A percentile compares a stretch with the other conserved stretches of the same genome.
These are phyloP conservation scores for Mesoclemmys tuberculata DNA, from an alignment of 2,113 vertebrate species.

Conservation along the genomic window DNA sequence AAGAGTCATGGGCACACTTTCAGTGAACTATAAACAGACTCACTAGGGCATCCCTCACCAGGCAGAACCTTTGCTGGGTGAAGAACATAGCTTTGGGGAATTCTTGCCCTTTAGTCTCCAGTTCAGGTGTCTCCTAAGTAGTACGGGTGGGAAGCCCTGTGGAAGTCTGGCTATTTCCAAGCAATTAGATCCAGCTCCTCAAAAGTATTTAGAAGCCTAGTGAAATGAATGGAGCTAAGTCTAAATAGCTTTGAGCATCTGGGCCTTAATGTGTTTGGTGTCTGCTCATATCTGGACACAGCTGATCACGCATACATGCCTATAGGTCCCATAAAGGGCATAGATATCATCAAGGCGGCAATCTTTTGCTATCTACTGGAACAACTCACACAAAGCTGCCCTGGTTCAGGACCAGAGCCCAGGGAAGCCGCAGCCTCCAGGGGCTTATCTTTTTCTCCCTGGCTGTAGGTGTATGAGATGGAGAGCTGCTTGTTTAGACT, in stretches of 20 bases:
- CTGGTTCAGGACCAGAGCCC: not conserved
- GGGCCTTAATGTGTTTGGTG: not conserved
- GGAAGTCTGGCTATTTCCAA: not conserved
- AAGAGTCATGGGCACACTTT: accelerated
- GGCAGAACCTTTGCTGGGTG: not conserved
- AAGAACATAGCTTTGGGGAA: not conserved
- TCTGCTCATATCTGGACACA: not conserved
- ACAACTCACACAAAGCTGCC: accelerated
- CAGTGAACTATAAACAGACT: not conserved
- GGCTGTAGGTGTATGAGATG: conserved; percentile 3
- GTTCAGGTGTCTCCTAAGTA: too few species aligned
- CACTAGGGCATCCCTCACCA: not conserved
- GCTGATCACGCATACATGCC: accelerated
- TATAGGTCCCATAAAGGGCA: not conserved
- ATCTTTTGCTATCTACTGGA: not conserved
- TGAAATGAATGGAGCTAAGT: not conserved
- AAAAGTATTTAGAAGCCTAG: not conserved
- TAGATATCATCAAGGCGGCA: accelerated
- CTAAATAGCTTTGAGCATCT: not conserved
- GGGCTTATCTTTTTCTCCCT: not conserved
- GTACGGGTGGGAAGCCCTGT: too few species aligned
- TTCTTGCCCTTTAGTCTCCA: not conserved
- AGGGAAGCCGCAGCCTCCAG: not conserved
- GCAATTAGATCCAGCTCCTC: not conserved
- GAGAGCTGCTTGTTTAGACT: conserved; percentile 65